Evolutionary conservation across 2,888 invertebrate species (phyloP).

Genomic region (Halictus quadricinctus): DNA sequence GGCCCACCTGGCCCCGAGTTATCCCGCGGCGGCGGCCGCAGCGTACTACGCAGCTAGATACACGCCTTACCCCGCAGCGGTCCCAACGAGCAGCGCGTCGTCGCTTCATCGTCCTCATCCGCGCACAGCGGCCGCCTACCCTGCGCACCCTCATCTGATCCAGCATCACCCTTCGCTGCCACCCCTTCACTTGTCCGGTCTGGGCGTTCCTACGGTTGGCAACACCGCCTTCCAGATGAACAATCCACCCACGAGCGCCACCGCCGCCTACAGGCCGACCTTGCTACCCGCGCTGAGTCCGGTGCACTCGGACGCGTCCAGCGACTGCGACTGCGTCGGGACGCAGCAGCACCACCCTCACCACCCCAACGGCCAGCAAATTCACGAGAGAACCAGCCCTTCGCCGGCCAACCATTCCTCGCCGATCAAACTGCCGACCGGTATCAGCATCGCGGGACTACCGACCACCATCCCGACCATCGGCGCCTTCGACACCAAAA

Average conservation of each 20-base stretch:
- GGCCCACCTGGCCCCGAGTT: constrained; percentile 84
- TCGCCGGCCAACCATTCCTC: constrained; percentile 58
- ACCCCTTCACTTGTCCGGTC: constrained; percentile 72
- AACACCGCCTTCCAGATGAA: constrained; percentile 67
- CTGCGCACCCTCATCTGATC: constrained; percentile 69
- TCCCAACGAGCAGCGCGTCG: constrained; percentile 78
- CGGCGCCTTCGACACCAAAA: constrained; percentile 64
- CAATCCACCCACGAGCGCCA: constrained; percentile 67
- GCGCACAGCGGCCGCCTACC: constrained; percentile 74
- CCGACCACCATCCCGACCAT: constrained; percentile 67
- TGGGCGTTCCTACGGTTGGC: constrained; percentile 71
- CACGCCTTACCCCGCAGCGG: constrained; percentile 84
- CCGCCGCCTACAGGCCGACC: constrained; percentile 71
- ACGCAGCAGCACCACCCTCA: constrained; percentile 37
- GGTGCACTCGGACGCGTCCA: constrained; percentile 76
- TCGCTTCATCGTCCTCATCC: constrained; percentile 83
- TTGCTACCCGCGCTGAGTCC: constrained; percentile 65
- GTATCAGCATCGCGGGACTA: constrained; percentile 67
- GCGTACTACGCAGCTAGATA: constrained; percentile 85
- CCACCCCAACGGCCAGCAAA: background rate
- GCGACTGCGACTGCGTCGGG: constrained; percentile 76
- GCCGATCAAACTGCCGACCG: constrained; percentile 67
- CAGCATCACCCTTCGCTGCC: constrained; percentile 68
- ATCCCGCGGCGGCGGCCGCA: constrained; percentile 84
- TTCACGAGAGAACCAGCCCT: constrained; percentile 44